Conservation (phyloP, 2,888 invertebrate species). For the Acronicta leporina region DNA sequence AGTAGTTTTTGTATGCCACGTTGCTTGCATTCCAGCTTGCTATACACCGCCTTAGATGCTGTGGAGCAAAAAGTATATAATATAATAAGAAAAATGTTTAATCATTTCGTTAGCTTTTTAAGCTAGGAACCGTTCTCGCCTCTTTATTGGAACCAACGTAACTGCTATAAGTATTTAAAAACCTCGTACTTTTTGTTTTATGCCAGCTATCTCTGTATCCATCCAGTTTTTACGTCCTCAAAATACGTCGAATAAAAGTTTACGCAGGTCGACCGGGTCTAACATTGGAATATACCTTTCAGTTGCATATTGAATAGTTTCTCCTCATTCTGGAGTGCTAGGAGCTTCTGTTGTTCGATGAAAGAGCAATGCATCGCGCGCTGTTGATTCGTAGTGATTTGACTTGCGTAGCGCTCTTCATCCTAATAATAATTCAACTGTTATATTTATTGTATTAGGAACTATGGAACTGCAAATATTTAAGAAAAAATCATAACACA, state of each 20-base stretch:
- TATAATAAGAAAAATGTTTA: too few species aligned
- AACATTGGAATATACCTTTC: constrained; percentile 68
- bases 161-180: too few species aligned
- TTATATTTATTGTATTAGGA: not conserved
- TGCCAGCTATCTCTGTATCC: too few species aligned
- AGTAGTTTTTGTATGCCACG: constrained; percentile 81
- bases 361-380: constrained; percentile 86
- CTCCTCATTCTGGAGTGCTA: constrained; percentile 81
- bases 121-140: too few species aligned
- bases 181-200: too few species aligned
- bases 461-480: too few species aligned
- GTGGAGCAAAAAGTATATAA: constrained; percentile 4
- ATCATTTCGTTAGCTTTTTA: too few species aligned
- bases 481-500: not conserved
- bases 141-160: too few species aligned
- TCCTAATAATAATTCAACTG: constrained; percentile 62
- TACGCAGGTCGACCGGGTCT: too few species aligned
- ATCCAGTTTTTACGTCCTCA: too few species aligned
- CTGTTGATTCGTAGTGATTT: constrained; percentile 81
- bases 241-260: not conserved
- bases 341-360: constrained; percentile 81
- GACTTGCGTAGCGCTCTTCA: constrained; percentile 85
- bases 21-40: constrained; percentile 82
- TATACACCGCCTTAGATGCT: constrained; percentile 82
- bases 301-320: constrained; percentile 84